Percentiles rank a stretch among this genome's conserved stretches.
phyloP scores from a whole-genome alignment of 2,888 invertebrate species.

The Cheilosia vernalis region DNA sequence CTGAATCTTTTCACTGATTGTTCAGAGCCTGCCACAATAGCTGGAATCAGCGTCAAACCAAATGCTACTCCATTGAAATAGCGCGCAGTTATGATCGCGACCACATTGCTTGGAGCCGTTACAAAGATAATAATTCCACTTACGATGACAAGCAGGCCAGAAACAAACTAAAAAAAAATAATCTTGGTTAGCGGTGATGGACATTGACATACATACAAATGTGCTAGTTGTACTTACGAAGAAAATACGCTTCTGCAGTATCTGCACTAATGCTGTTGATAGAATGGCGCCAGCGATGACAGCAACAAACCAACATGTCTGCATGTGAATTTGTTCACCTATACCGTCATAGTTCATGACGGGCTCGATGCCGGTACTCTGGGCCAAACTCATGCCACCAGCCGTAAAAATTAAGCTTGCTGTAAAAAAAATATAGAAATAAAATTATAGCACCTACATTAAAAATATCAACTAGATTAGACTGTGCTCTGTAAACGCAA shows the following conservation, averaged over 20 bases:
- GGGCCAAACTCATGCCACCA: slow-evolving; percentile 78
- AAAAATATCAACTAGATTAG: too few relatives aligned
- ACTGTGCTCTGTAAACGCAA: too few relatives aligned
- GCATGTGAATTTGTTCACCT: slow-evolving; percentile 66
- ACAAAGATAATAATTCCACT: slow-evolving; percentile 79
- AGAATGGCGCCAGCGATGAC: slow-evolving; percentile 78
- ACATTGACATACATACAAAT: too few relatives aligned
- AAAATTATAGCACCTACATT: background rate
- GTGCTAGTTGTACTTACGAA: slow-evolving; percentile 19
- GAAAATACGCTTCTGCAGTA: slow-evolving; percentile 27
- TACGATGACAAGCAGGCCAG: slow-evolving; percentile 71
- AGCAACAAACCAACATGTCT: slow-evolving; percentile 79
- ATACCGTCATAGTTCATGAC: too few relatives aligned
- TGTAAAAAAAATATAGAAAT: background rate
- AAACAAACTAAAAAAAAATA: slow-evolving; percentile 7
- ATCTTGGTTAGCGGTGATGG: background rate
- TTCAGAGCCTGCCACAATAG: slow-evolving; percentile 79
- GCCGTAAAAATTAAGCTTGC: slow-evolving; percentile 76
- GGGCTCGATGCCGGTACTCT: slow-evolving; percentile 76
- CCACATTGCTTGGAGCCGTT: slow-evolving; percentile 65
- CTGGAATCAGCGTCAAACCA: slow-evolving; percentile 78
- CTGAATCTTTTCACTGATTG: slow-evolving; percentile 73
- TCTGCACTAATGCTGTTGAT: slow-evolving; percentile 75
- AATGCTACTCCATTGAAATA: slow-evolving; percentile 80
- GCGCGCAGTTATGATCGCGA: slow-evolving; percentile 78